Evolutionary conservation across 2,113 vertebrate species (phyloP).

Genomic region (Ochotona princeps): DNA sequence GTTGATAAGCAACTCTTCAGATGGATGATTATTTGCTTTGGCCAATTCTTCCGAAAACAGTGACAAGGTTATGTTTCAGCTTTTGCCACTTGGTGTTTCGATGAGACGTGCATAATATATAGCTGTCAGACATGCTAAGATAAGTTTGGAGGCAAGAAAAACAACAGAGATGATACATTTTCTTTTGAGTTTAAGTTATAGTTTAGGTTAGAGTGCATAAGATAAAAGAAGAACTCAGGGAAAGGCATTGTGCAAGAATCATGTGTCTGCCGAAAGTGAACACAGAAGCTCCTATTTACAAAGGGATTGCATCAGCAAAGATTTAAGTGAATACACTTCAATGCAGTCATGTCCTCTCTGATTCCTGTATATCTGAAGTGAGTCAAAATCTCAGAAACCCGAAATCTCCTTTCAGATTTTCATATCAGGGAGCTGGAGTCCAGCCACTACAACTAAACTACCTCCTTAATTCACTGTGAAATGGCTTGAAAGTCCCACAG

Average conservation of each 20-base stretch:
- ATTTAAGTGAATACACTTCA: neutral
- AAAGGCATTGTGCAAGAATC: neutral
- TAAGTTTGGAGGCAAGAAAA: neutral
- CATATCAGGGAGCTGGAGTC: neutral
- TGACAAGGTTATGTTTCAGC: neutral
- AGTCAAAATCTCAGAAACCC: slow-evolving; percentile 13
- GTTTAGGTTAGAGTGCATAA: neutral
- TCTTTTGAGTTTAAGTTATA: neutral
- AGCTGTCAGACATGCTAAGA: neutral
- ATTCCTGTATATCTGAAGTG: neutral
- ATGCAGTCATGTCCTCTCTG: neutral
- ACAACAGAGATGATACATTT: neutral
- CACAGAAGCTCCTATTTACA: slow-evolving; percentile 9
- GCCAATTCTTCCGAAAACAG: neutral
- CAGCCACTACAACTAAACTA: neutral
- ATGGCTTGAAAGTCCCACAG: neutral
- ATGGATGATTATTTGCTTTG: neutral
- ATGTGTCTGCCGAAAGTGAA: neutral
- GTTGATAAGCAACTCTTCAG: neutral
- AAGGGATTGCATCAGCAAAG: neutral
- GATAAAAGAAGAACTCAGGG: neutral
- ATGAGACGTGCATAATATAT: neutral
- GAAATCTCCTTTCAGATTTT: neutral
- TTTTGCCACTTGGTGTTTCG: neutral
- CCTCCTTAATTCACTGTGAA: neutral